Evolutionary conservation across 1,140 invertebrate genomes (phyloP), one percentile per base, ranked within the genome.

Genomic region (Mya arenaria): DNA sequence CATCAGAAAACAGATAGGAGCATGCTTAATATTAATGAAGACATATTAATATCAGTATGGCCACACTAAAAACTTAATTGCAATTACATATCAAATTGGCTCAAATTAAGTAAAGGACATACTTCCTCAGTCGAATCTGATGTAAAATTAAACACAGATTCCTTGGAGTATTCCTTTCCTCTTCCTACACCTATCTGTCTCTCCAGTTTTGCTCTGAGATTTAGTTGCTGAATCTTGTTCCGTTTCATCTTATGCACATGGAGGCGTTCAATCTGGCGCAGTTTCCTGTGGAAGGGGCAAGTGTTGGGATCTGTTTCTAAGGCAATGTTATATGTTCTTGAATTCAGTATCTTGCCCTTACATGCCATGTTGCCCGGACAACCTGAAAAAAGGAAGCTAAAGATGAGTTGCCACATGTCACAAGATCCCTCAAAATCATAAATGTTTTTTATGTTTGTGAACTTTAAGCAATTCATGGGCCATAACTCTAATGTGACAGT

Each of bases 281-380:
- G 28, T 28, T 62, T 36, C 30, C 89, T 63, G 68, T 91, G 90
- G n/a, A 52, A 19, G 15, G n/a, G 19, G 68, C 90, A 91, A 0
- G 89, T 88, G 36, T 86, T 82, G 15, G 68, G 55, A 58, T 80
- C 84, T 2, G 89, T 89, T 78, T 91, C 90, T 36, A 91, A 37
- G 15, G 84, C 80, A 28, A 91, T 88, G 84, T 89, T 91, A 84
- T 83, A 88, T 2, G 89, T 90, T 30, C 87, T 56, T 36, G 89
- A 90, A 75, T 90, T 91, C 41, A 91, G 75, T 39, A 52, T 52
- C 48, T 23, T n/a, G 48, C 1, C 8, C 25, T 52, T 8, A 52
- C 48, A n/a, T 17, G 19, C 48, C 2, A 52, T 17, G 8, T 52
- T 1, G 25, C 48, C 48, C 19, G 48, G 25, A 23, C 48, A 52